Evolutionary conservation across 2,888 invertebrate species (phyloP), one percentile per base, ranked within the genome.

Genomic region (Caprella mutica): DNA sequence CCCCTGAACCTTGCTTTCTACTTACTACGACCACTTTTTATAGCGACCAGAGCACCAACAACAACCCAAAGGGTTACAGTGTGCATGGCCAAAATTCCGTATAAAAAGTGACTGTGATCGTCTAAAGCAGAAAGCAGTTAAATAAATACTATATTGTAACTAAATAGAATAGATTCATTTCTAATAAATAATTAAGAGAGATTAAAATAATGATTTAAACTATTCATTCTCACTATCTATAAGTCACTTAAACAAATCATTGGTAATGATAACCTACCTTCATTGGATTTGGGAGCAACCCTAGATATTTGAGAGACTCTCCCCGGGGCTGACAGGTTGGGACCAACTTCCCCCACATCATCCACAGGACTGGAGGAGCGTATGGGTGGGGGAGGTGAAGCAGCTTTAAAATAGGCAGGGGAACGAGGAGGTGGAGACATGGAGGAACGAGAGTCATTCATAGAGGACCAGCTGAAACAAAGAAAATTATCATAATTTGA

Each of bases 271-370:
- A 23, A 38, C 44, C 26, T 29, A 64, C 64, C 64, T 58, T 64
- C 64, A n/a, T 55, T 50, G 23, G 26, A 60, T 35, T 60, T 58
- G 55, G 55, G 51, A 33, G 57, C 44, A 39, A 50, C 58, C 50
- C 58, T 59, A 39, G 64, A 52, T 44, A 60, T 56, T 38, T 58
- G 60, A 3, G 59, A 53, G 21, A 64, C 64, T 43, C 59, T 60
- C n/a, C 60, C 40, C 17, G 60, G 64, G 5, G 64, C 56, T 17
- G 64, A 60, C 26, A 64, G 46, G 4, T 52, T 46, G 8, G 58
- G 58, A 24, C 59, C 35, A 24, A 52, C 43, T 21, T 58, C 58
- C 17, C 57, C 51, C 6, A 55, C 53, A 9, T n/a, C 54, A 5
- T 33, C 52, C n/a, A 54, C 53, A 21, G 59, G 57, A 23, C 55